Evolutionary conservation across 2,888 invertebrate genomes (phyloP), one percentile per base, ranked within the genome.

Genomic region (Galeruca laticollis): DNA sequence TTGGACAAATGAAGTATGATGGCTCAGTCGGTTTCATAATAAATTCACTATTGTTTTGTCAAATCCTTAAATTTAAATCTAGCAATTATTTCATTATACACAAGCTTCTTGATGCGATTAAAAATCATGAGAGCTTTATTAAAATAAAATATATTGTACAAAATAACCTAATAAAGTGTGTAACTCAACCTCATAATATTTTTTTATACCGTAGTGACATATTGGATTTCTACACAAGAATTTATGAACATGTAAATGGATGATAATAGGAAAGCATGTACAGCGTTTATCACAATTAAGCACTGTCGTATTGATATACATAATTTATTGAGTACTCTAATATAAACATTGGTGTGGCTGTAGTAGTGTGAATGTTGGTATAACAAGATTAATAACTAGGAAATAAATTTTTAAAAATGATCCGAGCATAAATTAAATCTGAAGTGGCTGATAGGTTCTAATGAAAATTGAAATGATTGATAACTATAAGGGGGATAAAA

Each of bases 241-340:
- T 70, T 67, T 71, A 74, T 74, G 73, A 76, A 73, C 74, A 74
- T 74, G 76, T 77, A 77, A 78, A 78, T 78, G 77, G 76, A 78
- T 77, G 78, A 74, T 78, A 78, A 78, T 79, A 76, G 77, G 77
- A 70, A 73, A 72, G 73, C 71, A 69, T 70, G 74, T 79, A 76
- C 73, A 68, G 74, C 78, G 74, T 81, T 78, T 78, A 79, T 79
- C 79, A 80, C 80, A 81, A 81, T 81, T 81, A 80, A 80, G 76
- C 77, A 76, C 71, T 77, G 79, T 77, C 77, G 78, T 78, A 81
- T 80, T 77, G 79, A 80, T 80, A 77, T 72, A 69, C 74, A 77
- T 81, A 79, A 81, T 79, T 80, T 79, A 81, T 78, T 69, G 69
- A 69, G 65, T 70, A 63, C 71, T 74, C 74, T 76, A 78, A 77